phyloP scores from a whole-genome alignment of 2,797 vertebrate species.

The Australoheros facetus region DNA sequence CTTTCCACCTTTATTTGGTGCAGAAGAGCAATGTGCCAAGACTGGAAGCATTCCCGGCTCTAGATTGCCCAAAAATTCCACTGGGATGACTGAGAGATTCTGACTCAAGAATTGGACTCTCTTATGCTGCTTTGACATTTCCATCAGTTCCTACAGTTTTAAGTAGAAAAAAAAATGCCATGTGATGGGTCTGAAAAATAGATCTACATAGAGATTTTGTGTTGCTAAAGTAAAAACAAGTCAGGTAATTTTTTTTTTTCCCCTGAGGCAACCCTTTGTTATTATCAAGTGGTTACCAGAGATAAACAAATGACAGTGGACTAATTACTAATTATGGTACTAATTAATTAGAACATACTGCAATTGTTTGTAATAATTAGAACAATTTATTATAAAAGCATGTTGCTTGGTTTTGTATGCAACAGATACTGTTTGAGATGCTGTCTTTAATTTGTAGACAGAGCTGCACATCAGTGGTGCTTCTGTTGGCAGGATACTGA shows the following conservation, averaged over 20 bases:
- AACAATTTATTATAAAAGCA: not conserved
- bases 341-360: not conserved
- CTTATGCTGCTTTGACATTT: not conserved
- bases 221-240: not conserved
- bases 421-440: not conserved
- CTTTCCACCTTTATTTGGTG: not conserved
- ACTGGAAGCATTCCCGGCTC: not conserved
- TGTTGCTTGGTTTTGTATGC: not conserved
- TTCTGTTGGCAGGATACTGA: slow-evolving; percentile 15
- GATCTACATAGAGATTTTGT: not conserved
- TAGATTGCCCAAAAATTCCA: slow-evolving; percentile 3
- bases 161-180: not conserved
- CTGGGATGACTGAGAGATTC: not conserved
- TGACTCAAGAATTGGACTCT: not conserved
- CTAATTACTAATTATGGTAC: not conserved
- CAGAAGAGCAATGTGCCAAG: not conserved
- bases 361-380: not conserved
- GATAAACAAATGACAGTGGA: not conserved
- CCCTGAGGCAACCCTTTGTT: no score
- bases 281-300: not conserved
- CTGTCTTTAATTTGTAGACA: not conserved
- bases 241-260: not conserved
- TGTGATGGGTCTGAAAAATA: not conserved
- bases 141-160: not conserved
- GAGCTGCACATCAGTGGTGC: not conserved